phyloP scores from a whole-genome alignment of 2,113 vertebrate genomes.

The Dicaeum eximium region DNA sequence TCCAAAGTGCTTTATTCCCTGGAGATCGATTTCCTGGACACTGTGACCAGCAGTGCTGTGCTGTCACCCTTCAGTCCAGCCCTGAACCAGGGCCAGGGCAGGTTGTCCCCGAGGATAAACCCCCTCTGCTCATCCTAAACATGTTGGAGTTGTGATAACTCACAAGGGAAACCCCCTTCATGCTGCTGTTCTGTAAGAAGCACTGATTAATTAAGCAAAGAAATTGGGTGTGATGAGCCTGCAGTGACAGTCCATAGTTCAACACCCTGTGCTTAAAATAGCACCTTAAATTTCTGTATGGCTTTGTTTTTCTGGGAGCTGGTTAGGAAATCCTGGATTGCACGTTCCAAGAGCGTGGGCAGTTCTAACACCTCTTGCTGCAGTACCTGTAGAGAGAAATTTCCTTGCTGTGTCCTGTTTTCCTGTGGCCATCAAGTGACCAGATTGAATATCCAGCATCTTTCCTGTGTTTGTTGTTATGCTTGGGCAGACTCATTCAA shows the following conservation, averaged over 20 bases:
- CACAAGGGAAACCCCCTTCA: not conserved
- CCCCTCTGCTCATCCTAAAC: not conserved
- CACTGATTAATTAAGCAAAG: not conserved
- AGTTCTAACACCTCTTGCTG: not conserved
- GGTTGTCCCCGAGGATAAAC: not conserved
- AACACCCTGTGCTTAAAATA: not conserved
- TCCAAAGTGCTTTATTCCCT: not conserved
- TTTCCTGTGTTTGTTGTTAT: not conserved
- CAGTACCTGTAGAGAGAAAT: not conserved
- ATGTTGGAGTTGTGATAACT: accelerated
- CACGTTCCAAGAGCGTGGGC: accelerated
- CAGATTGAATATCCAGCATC: not conserved
- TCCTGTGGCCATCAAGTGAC: not conserved
- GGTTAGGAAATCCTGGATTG: not conserved
- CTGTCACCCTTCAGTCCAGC: not conserved
- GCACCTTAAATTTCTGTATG: not conserved
- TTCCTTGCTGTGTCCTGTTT: accelerated
- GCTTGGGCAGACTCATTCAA: constrained; percentile 26
- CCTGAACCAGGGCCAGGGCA: not conserved
- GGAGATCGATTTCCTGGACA: not conserved
- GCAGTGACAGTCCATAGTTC: not conserved
- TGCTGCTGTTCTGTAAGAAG: not conserved
- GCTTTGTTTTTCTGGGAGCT: not conserved
- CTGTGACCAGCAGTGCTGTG: not conserved
- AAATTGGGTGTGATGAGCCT: not conserved